Evolutionary conservation across 2,113 vertebrate genomes (phyloP).

Genomic region (Eudyptes chrysolophus): DNA sequence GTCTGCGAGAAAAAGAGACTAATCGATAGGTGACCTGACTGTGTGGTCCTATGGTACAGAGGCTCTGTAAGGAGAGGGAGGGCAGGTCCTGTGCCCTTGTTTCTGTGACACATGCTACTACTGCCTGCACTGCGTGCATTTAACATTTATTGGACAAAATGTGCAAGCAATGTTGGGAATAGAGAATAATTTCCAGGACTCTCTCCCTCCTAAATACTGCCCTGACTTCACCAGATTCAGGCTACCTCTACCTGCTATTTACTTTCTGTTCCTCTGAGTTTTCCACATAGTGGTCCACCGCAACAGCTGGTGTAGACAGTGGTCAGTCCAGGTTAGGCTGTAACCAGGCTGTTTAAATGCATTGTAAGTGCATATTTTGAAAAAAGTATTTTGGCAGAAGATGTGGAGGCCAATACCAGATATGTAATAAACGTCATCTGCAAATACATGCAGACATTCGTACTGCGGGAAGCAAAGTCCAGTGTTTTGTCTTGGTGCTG

Average conservation of each 20-base stretch:
- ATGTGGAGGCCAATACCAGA: background rate
- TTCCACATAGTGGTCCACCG: background rate
- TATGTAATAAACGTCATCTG: background rate
- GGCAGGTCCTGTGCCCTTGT: background rate
- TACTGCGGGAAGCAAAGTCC: background rate
- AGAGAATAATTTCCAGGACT: background rate
- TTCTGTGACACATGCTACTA: background rate
- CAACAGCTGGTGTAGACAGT: background rate
- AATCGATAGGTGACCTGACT: background rate
- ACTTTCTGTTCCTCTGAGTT: background rate
- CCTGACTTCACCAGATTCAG: background rate
- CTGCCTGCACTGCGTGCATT: fast-evolving
- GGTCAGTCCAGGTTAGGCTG: background rate
- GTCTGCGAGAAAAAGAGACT: background rate
- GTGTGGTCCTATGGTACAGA: background rate
- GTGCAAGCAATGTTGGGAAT: background rate
- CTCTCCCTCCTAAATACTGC: background rate
- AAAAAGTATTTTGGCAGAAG: background rate
- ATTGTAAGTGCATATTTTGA: background rate
- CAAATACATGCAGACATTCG: background rate
- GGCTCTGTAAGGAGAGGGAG: background rate
- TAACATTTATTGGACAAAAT: background rate
- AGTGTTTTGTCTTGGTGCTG: background rate
- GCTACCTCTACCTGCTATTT: background rate
- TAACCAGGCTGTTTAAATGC: background rate